Conservation (phyloP, 2,113 vertebrate genomes). For the Parotia lawesii region DNA sequence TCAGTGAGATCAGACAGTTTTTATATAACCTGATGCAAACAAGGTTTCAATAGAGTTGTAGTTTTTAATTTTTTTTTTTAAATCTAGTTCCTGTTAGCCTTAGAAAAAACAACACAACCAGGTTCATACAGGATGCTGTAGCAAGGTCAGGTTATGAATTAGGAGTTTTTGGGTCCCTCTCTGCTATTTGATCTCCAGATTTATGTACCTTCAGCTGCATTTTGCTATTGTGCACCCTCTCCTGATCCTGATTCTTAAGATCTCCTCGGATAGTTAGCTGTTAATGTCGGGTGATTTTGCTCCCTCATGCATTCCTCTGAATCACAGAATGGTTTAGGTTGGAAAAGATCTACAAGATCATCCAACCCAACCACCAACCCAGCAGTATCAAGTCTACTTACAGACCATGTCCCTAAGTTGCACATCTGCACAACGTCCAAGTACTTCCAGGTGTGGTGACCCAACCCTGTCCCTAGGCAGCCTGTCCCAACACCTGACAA, state of each 20-base stretch:
- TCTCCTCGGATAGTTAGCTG: neutral
- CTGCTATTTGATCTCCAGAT: neutral
- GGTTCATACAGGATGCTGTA: neutral
- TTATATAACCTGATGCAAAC: neutral
- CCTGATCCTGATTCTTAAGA: neutral
- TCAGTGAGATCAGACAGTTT: neutral
- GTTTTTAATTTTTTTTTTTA: neutral
- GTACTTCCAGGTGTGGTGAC: neutral
- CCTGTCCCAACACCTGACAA: neutral
- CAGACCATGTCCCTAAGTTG: neutral
- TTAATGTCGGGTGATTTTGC: neutral
- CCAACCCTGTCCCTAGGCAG: neutral
- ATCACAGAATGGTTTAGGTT: neutral
- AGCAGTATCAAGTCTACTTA: neutral
- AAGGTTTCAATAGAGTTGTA: neutral
- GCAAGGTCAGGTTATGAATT: neutral
- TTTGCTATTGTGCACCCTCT: neutral
- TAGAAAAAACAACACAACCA: neutral
- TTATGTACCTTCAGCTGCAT: neutral
- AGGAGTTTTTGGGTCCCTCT: neutral
- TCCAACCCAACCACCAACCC: neutral
- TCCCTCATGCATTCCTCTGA: neutral
- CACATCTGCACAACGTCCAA: neutral
- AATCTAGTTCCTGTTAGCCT: neutral
- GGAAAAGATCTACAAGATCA: neutral